Percentiles rank a stretch among this genome's conserved stretches.
Conservation (phyloP, 1,140 invertebrate genomes). For the Condylostylus longicornis region DNA sequence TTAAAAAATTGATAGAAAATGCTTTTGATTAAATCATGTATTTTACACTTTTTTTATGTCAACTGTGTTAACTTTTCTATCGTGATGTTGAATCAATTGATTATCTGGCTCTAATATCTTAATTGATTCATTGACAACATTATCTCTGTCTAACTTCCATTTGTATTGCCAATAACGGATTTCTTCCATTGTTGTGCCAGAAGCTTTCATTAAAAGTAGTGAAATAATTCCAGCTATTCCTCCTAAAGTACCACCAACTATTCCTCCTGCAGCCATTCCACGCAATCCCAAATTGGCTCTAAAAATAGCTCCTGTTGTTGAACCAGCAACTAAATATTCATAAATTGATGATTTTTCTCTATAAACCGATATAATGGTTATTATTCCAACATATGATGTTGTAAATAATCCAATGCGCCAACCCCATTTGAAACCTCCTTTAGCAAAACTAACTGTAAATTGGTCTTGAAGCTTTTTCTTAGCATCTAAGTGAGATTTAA, state of each 20-base stretch:
- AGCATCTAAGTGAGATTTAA: constrained; percentile 47
- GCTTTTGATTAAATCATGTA: too few relatives aligned
- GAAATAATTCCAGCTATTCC: constrained; percentile 34
- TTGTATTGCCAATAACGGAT: constrained; percentile 37
- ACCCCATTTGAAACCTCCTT: constrained; percentile 49
- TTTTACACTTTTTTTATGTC: too few relatives aligned
- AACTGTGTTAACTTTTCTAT: not conserved
- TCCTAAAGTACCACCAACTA: constrained; percentile 37
- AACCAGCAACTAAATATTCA: constrained; percentile 47
- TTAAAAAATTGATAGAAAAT: too few relatives aligned
- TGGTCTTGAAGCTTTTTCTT: constrained; percentile 50
- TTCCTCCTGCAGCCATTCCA: constrained; percentile 45
- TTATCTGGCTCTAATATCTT: not conserved
- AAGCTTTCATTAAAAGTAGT: constrained; percentile 33
- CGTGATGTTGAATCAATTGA: not conserved
- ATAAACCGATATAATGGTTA: constrained; percentile 47
- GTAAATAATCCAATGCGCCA: constrained; percentile 47
- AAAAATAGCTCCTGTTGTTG: constrained; percentile 37
- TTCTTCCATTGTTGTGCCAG: constrained; percentile 38
- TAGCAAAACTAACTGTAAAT: constrained; percentile 46
- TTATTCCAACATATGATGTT: constrained; percentile 41
- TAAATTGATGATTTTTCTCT: constrained; percentile 44
- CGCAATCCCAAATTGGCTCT: constrained; percentile 39
- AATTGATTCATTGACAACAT: constrained; percentile 21
- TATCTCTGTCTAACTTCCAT: constrained; percentile 27